Conservation (phyloP, 2,888 invertebrate species). For the Drosophila testacea region DNA sequence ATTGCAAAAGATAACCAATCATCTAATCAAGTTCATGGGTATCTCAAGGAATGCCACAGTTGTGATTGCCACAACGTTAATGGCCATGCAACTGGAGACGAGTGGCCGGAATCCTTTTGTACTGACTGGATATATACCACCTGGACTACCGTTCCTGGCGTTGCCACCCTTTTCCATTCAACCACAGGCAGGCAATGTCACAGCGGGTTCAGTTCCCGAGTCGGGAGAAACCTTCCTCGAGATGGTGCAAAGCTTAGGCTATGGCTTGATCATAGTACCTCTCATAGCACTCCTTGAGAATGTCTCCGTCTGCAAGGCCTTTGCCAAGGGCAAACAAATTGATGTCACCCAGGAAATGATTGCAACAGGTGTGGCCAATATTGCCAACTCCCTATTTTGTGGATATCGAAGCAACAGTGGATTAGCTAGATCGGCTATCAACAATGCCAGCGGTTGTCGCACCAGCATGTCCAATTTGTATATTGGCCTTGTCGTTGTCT, state of each 20-base stretch:
- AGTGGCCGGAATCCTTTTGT: constrained; percentile 86
- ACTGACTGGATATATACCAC: constrained; percentile 90
- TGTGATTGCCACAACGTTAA: constrained; percentile 89
- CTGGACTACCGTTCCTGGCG: constrained; percentile 89
- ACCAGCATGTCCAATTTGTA: constrained; percentile 93
- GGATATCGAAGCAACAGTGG: constrained; percentile 93
- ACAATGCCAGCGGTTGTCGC: constrained; percentile 94
- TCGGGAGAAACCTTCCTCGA: constrained; percentile 86
- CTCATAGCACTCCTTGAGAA: constrained; percentile 94
- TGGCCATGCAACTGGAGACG: constrained; percentile 88
- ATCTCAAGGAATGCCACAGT: constrained; percentile 93
- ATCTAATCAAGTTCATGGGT: constrained; percentile 90
- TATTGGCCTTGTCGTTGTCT: constrained; percentile 92
- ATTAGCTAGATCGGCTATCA: constrained; percentile 92
- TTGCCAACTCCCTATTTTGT: constrained; percentile 93
- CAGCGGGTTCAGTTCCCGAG: constrained; percentile 65
- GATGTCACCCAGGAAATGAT: constrained; percentile 96
- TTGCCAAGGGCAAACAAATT: constrained; percentile 91
- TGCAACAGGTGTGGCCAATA: constrained; percentile 91
- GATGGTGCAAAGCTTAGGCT: constrained; percentile 92
- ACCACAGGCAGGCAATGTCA: constrained; percentile 73
- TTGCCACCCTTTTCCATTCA: constrained; percentile 89
- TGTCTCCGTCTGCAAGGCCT: constrained; percentile 89
- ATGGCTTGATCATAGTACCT: constrained; percentile 93
- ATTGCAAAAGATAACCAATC: constrained; percentile 87